Evolutionary conservation across 1,140 invertebrate species (phyloP).

Genomic region (Aleiodes sp.): DNA sequence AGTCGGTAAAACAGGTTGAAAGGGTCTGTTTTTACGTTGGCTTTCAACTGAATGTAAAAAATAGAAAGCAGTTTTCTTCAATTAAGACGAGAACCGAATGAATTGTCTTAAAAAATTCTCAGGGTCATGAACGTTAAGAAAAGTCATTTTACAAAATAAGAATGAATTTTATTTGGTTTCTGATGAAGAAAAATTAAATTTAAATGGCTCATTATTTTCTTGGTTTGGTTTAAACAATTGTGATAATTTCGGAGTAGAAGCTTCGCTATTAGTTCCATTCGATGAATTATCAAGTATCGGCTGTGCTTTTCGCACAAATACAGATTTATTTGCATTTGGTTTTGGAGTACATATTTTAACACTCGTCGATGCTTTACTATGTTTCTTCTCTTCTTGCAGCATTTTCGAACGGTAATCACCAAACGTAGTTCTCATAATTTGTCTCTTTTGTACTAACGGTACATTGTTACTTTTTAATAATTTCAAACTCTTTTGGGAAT

Average conservation of each 20-base stretch:
- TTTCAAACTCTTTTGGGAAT: constrained; percentile 71
- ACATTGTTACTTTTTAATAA: constrained; percentile 74
- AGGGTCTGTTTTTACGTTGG: too few relatives aligned
- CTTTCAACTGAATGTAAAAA: too few relatives aligned
- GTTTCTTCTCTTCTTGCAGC: constrained; percentile 76
- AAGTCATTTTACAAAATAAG: too few relatives aligned
- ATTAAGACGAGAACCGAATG: too few relatives aligned
- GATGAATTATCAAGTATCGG: background rate
- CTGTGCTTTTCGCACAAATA: constrained; percentile 67
- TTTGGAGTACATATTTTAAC: constrained; percentile 61
- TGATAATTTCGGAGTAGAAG: background rate
- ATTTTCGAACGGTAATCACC: constrained; percentile 81
- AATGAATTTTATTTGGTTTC: background rate
- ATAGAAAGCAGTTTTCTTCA: too few relatives aligned
- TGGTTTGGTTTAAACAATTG: background rate
- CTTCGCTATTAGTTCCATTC: background rate
- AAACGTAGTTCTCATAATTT: constrained; percentile 77
- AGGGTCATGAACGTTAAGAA: too few relatives aligned
- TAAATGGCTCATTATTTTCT: background rate
- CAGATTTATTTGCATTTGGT: constrained; percentile 63
- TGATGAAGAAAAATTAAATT: background rate
- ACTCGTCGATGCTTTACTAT: constrained; percentile 56
- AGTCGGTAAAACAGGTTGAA: too few relatives aligned
- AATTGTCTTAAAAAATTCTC: too few relatives aligned
- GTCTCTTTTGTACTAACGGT: constrained; percentile 75